Evolutionary conservation across 1,140 invertebrate genomes (phyloP).

Genomic region (Drosophila pseudoobscura): DNA sequence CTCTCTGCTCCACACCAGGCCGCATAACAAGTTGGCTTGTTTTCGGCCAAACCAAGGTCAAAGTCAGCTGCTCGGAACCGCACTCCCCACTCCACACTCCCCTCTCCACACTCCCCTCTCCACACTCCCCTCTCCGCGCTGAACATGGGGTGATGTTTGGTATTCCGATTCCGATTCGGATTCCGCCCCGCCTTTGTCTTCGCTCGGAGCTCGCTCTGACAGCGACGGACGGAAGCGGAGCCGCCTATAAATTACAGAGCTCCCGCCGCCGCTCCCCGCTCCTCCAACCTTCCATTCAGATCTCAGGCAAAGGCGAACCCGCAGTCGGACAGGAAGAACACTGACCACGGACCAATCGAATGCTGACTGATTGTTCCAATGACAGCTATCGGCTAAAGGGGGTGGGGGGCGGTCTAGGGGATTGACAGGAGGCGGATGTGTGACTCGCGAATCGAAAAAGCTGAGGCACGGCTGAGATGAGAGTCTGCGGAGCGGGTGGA

Average conservation of each 20-base stretch:
- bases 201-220: constrained; percentile 36
- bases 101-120: no score
- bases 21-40: constrained; percentile 6
- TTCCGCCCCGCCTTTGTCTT: constrained; percentile 41
- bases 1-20: no score
- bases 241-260: constrained; percentile 50
- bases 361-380: constrained; percentile 22
- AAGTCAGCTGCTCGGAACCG: constrained; percentile 42
- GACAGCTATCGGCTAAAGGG: constrained; percentile 18
- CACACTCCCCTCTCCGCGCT: no score
- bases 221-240: constrained; percentile 43
- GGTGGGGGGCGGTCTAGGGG: background rate
- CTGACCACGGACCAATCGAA: constrained; percentile 15
- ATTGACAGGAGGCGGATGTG: constrained; percentile 42
- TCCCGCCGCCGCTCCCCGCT: constrained; percentile 13
- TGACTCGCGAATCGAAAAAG: background rate
- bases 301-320: constrained; percentile 8
- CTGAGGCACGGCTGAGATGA: background rate
- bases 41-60: constrained; percentile 39
- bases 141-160: constrained; percentile 51
- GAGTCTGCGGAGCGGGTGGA: background rate
- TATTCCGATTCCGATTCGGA: constrained; percentile 47
- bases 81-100: no score
- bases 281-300: constrained; percentile 17
- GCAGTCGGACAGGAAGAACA: constrained; percentile 30